Evolutionary conservation across 64 coral and sea anemone genomes (phyloP).

Genomic region (Orbicella faveolata): DNA sequence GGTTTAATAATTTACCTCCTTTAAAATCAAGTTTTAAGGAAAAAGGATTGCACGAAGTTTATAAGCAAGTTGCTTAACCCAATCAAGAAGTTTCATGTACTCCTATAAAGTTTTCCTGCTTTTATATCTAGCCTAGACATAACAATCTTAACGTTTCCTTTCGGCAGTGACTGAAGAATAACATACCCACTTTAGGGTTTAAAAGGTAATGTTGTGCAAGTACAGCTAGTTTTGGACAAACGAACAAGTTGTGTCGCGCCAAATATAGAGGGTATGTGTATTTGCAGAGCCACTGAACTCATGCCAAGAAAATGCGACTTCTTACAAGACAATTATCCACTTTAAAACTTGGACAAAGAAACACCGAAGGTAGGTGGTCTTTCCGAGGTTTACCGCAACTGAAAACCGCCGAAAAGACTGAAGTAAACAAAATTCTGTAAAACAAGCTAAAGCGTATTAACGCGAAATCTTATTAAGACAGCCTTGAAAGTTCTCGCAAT

Average conservation of each 20-base stretch:
- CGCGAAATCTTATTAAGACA: not conserved
- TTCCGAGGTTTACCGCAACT: conserved; percentile 13
- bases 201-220: not conserved
- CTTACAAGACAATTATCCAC: conserved; percentile 35
- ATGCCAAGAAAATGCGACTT: not conserved
- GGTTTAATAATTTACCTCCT: not conserved
- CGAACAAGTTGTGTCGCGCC: not conserved
- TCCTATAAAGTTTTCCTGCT: not conserved
- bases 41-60: not conserved
- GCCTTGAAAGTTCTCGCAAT: not conserved
- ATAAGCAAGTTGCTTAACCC: not conserved
- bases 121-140: not conserved
- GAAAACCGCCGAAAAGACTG: not conserved
- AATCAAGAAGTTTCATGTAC: too few species aligned
- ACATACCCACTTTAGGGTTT: not conserved
- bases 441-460: not conserved
- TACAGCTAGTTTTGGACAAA: not conserved
- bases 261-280: not conserved
- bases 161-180: not conserved
- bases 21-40: not conserved
- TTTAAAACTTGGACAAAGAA: not conserved
- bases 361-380: not conserved
- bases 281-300: not conserved
- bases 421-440: not conserved
- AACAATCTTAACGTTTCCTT: not conserved